Percentiles rank a stretch among this genome's conserved stretches.
Evolutionary conservation across 2,113 vertebrate genomes (phyloP).

Genomic region (Oncorhynchus kisutch): DNA sequence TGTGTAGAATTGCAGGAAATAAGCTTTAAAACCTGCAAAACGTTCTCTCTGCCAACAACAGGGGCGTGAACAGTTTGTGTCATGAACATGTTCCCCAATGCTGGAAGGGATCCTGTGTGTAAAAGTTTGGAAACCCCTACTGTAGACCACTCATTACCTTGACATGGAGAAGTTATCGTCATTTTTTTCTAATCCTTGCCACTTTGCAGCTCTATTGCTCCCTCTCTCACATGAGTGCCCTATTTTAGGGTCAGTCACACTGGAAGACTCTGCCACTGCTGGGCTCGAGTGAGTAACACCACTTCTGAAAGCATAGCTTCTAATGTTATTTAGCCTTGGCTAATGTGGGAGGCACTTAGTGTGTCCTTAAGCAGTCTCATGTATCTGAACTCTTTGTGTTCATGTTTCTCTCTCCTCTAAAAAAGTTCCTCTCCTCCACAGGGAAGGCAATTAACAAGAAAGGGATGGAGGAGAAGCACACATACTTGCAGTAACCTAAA

Average conservation of each 20-base stretch:
- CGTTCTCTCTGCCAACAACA: no score
- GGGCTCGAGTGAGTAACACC: not conserved
- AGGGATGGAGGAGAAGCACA: conserved; percentile 39
- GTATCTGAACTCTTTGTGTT: conserved; percentile 30
- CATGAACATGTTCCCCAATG: no score
- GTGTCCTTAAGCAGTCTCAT: conserved; percentile 32
- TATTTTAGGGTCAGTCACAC: not conserved
- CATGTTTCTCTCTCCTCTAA: conserved; percentile 43
- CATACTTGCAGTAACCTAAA: conserved; percentile 59
- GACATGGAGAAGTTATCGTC: not conserved
- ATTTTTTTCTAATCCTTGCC: not conserved
- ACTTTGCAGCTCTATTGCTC: conserved; percentile 3
- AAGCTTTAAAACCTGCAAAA: no score
- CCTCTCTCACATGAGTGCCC: not conserved
- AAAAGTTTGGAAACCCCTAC: not conserved
- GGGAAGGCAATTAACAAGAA: conserved; percentile 69
- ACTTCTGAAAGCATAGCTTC: conserved; percentile 11
- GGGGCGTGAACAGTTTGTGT: no score
- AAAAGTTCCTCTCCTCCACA: conserved; percentile 57
- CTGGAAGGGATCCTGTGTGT: no score
- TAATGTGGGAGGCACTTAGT: conserved; percentile 23
- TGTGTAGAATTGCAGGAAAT: no score
- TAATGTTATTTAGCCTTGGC: conserved; percentile 23
- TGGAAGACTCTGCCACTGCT: not conserved
- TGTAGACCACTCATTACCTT: not conserved